Conservation (phyloP, 2,888 invertebrate genomes). For the Enoplolaimus lenunculus region DNA sequence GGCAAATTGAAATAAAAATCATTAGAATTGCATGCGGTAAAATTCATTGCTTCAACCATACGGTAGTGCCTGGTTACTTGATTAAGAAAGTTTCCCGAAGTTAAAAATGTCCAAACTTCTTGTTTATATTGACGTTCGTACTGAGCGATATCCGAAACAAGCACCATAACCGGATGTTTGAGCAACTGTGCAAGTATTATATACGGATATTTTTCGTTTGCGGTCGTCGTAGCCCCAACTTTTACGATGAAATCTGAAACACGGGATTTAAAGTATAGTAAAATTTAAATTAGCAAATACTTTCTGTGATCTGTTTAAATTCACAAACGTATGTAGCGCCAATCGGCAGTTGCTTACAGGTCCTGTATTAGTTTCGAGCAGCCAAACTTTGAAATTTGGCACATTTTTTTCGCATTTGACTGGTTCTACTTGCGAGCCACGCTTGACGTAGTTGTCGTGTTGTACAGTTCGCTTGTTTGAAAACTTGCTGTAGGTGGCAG, state of each 20-base stretch:
- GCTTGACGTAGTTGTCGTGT: too few species aligned
- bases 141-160: conserved; percentile 35
- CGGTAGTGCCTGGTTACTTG: conserved; percentile 3
- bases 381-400: too few species aligned
- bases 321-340: too few species aligned
- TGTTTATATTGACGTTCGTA: conserved; percentile 31
- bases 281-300: too few species aligned
- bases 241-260: conserved; percentile 13
- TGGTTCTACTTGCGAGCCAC: too few species aligned
- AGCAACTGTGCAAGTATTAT: conserved; percentile 9
- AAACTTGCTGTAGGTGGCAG: too few species aligned
- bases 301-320: too few species aligned
- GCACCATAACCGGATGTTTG: conserved; percentile 31
- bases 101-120: conserved; percentile 33
- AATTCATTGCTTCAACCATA: conserved; percentile 15
- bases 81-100: conserved; percentile 10
- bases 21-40: not conserved
- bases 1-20: not conserved
- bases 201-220: conserved; percentile 5
- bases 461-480: too few species aligned
- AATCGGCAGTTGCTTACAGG: too few species aligned
- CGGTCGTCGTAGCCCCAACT: not conserved
- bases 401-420: too few species aligned
- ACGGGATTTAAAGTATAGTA: too few species aligned
- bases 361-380: too few species aligned